These are phyloP conservation scores for Cheilosia soror DNA, from an alignment of 2,888 invertebrate species.

Conservation along the genomic window DNA sequence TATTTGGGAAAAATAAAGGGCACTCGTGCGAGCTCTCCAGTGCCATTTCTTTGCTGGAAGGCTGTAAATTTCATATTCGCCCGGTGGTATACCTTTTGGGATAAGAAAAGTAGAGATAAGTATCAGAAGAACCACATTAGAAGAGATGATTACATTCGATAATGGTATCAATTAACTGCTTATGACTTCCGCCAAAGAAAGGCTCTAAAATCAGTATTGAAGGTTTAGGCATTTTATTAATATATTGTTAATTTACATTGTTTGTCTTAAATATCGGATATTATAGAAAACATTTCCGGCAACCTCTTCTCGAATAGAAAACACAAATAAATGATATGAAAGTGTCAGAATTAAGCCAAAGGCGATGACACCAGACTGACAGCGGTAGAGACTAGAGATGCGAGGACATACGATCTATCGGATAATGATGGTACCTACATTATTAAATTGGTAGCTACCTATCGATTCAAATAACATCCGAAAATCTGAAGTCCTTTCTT, in stretches of 20 bases:
- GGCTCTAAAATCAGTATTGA: slow-evolving; percentile 87
- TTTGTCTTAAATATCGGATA: neutral
- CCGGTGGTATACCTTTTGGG: slow-evolving; percentile 79
- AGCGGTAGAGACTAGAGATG: neutral
- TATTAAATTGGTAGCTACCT: too few species aligned
- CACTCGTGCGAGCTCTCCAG: slow-evolving; percentile 89
- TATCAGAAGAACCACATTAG: slow-evolving; percentile 44
- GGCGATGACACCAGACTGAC: slow-evolving; percentile 30
- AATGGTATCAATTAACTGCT: slow-evolving; percentile 86
- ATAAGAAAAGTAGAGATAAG: slow-evolving; percentile 31
- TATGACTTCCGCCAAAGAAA: slow-evolving; percentile 90
- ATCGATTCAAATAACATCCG: too few species aligned
- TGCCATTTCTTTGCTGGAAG: slow-evolving; percentile 91
- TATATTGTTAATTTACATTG: slow-evolving; percentile 15
- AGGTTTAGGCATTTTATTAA: slow-evolving; percentile 78
- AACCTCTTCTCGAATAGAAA: neutral
- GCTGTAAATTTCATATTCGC: slow-evolving; percentile 84
- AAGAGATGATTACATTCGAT: slow-evolving; percentile 80
- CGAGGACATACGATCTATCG: neutral
- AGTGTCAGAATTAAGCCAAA: slow-evolving; percentile 12
- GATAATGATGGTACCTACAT: neutral
- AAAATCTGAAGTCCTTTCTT: too few species aligned
- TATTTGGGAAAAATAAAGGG: slow-evolving; percentile 86
- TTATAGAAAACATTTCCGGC: slow-evolving; percentile 3
- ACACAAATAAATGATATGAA: neutral